Conservation (phyloP, 2,888 invertebrate species). For the Pandemis corylana region DNA sequence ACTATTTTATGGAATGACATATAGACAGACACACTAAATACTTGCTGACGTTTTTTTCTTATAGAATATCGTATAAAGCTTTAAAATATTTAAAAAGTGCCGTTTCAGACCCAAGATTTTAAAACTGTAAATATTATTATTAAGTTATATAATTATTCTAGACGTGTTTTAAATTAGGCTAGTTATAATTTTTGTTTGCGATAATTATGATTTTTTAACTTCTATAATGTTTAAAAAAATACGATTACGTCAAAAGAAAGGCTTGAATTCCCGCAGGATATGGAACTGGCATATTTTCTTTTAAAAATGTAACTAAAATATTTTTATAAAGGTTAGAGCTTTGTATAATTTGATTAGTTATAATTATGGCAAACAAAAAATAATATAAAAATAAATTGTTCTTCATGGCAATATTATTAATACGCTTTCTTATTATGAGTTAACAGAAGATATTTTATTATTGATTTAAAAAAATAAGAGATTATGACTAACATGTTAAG, state of each 20-base stretch:
- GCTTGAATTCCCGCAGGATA: no score
- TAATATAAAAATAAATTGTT: conserved; percentile 31
- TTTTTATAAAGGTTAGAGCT: no score
- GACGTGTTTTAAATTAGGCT: conserved; percentile 26
- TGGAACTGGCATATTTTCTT: no score
- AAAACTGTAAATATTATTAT: conserved; percentile 35
- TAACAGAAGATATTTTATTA: conserved; percentile 40
- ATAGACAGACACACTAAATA: neutral
- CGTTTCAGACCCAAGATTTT: conserved; percentile 50
- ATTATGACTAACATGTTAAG: conserved; percentile 37
- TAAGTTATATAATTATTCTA: conserved; percentile 31
- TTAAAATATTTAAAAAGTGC: conserved; percentile 49
- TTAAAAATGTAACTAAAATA: no score
- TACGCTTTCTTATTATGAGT: conserved; percentile 42
- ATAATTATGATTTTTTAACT: conserved; percentile 28
- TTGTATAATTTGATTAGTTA: neutral
- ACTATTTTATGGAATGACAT: neutral
- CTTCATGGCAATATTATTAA: conserved; percentile 42
- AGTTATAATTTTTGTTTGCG: conserved; percentile 21
- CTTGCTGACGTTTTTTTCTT: conserved; percentile 7
- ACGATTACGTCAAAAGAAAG: neutral
- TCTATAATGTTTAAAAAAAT: neutral
- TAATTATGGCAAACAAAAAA: conserved; percentile 26
- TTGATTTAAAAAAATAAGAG: conserved; percentile 36
- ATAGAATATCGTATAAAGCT: conserved; percentile 46